A percentile compares a stretch with the other conserved stretches of the same genome.
Evolutionary conservation across 2,113 vertebrate genomes (phyloP).

Genomic region (Saccopteryx bilineata): DNA sequence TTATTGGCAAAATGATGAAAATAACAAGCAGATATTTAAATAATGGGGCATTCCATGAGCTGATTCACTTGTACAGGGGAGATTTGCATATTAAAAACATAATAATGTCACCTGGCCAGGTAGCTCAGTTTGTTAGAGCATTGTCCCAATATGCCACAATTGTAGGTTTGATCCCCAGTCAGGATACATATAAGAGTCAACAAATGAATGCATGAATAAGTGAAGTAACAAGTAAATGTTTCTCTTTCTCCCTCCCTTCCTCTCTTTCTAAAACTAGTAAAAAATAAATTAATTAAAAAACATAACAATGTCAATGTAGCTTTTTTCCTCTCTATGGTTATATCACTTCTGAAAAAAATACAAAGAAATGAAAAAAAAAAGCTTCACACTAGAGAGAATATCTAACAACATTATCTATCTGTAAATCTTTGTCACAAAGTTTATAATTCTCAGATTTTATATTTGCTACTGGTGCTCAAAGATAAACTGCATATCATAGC

Average conservation of each 20-base stretch:
- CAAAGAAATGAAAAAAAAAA: constrained; percentile 5
- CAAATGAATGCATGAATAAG: too few relatives aligned
- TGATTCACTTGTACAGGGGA: neutral
- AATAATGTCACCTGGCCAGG: neutral
- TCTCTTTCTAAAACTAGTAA: too few relatives aligned
- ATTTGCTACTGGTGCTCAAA: neutral
- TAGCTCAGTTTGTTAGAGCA: too few relatives aligned
- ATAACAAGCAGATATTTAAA: neutral
- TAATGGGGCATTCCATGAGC: neutral
- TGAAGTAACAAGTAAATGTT: too few relatives aligned
- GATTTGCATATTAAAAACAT: constrained; percentile 2
- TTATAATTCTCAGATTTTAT: constrained; percentile 28
- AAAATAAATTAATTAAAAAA: neutral
- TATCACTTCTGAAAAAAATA: constrained; percentile 37
- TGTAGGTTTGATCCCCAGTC: too few relatives aligned
- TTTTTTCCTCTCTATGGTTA: neutral
- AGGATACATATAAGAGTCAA: too few relatives aligned
- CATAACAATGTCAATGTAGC: neutral
- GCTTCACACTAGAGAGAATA: neutral
- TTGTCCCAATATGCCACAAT: too few relatives aligned
- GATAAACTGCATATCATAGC: neutral
- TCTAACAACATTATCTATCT: neutral
- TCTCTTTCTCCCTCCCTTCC: too few relatives aligned
- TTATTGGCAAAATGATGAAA: constrained; percentile 26
- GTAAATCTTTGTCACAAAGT: constrained; percentile 16